These are phyloP conservation scores for Colaptes auratus DNA, from an alignment of 2,113 vertebrate genomes.

Conservation along the genomic window DNA sequence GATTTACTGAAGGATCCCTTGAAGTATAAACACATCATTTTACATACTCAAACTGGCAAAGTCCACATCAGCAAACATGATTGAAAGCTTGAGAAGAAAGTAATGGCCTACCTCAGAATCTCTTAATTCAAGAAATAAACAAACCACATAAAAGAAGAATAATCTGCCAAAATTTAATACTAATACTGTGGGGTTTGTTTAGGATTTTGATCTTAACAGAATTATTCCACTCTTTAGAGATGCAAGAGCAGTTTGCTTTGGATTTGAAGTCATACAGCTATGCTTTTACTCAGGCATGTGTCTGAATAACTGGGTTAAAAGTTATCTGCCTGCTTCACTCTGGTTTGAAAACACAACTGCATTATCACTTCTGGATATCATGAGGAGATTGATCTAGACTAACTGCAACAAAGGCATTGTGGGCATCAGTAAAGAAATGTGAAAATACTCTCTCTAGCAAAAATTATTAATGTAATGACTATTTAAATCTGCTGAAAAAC, in stretches of 20 bases:
- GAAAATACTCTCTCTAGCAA: constrained; percentile 39
- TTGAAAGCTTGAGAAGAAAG: not conserved
- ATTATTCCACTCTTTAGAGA: not conserved
- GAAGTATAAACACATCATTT: constrained; percentile 32
- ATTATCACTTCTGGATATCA: not conserved
- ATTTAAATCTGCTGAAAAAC: constrained; percentile 37
- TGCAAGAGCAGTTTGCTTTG: not conserved
- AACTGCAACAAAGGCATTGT: not conserved
- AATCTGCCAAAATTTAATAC: not conserved
- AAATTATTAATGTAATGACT: constrained; percentile 55
- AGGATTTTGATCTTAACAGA: not conserved
- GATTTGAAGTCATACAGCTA: not conserved
- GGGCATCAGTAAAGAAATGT: constrained; percentile 12
- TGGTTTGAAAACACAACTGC: not conserved
- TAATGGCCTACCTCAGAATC: not conserved
- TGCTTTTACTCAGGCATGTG: not conserved
- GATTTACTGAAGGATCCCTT: not conserved
- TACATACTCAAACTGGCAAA: not conserved
- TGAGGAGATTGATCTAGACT: not conserved
- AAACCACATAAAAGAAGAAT: not conserved
- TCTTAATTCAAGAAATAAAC: not conserved
- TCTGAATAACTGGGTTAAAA: not conserved
- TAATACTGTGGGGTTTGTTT: not conserved
- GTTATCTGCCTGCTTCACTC: not conserved
- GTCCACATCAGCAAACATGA: not conserved